Evolutionary conservation across 2,113 vertebrate species (phyloP), one percentile per base, ranked within the genome.

Genomic region (Onychostoma macrolepis): DNA sequence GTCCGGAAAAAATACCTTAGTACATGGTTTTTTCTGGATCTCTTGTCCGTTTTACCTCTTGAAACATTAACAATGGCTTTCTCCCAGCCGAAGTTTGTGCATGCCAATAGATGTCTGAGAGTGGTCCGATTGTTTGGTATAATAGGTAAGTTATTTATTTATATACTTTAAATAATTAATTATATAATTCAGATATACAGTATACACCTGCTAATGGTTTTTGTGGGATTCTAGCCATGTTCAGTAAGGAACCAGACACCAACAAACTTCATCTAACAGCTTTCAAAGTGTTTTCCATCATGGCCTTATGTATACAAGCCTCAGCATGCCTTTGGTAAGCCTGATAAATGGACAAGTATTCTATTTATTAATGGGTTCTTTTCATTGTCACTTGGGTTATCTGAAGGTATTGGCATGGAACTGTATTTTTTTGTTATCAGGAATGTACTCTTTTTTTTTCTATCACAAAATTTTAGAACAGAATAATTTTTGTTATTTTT

Each of bases 21-120:
- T 19, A 75, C 65, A 38, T 89, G 88, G 88, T 89, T 89, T 58
- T 69, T 85, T 21, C 19, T 89, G 43, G 88, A 89, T 67, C 41
- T 89, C 33, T 61, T 85, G 36, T 65, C 53, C 61, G 50, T 87
- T 56, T 28, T 87, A 36, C 88, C 88, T 36, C 17, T 87, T 36
- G 86, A 87, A 86, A 10, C 36, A 21, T 21, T 89, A 30, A 71
- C 7, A 67, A 13, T 26, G 1, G 24, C 43, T 2, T n/a, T 45
- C 17, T 28, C 83, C 1, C 10, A 38, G 61, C 33, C 83, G 28
- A n/a, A 6, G 45, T 71, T 77, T 58, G 11, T 83, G n/a, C 63
- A 67, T 41, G 28, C 71, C 2, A 89, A 83, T 69, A 84, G 88
- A 43, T 65, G 78, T 83, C 72, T 89, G 26, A 79, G 86, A 48